Conservation (phyloP, 2,797 vertebrate genomes). For the Halcyon leucocephala region DNA sequence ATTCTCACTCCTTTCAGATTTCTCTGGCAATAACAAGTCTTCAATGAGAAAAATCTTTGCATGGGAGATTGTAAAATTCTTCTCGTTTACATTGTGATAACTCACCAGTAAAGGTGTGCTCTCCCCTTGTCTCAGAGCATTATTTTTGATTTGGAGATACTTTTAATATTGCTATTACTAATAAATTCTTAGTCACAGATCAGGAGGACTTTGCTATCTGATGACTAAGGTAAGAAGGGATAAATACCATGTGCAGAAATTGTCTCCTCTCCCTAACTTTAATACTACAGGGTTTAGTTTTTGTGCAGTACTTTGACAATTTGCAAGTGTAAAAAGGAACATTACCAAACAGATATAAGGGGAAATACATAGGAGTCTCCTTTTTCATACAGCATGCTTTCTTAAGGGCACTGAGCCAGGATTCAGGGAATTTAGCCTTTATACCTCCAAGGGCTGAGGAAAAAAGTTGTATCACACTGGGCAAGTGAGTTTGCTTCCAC, state of each 20-base stretch:
- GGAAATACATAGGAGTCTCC: neutral
- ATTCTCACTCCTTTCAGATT: constrained; percentile 16
- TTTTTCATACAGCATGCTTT: neutral
- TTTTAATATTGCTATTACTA: neutral
- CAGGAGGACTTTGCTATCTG: neutral
- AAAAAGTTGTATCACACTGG: rapidly evolving
- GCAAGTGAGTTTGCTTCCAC: neutral
- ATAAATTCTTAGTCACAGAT: neutral
- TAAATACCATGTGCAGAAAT: neutral
- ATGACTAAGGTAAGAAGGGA: neutral
- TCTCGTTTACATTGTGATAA: neutral
- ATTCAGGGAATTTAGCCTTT: neutral
- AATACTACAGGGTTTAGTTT: neutral
- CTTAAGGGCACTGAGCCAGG: neutral
- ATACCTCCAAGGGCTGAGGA: neutral
- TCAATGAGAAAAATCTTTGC: constrained; percentile 6
- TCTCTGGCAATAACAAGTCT: constrained; percentile 19
- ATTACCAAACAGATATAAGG: neutral
- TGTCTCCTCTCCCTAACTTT: neutral
- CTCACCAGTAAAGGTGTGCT: neutral
- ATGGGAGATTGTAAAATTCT: neutral
- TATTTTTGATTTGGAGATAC: neutral
- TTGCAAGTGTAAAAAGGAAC: neutral
- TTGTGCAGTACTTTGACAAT: neutral
- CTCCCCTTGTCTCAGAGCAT: neutral